Conservation (phyloP, 2,888 invertebrate genomes). For the Pollenia labialis region DNA sequence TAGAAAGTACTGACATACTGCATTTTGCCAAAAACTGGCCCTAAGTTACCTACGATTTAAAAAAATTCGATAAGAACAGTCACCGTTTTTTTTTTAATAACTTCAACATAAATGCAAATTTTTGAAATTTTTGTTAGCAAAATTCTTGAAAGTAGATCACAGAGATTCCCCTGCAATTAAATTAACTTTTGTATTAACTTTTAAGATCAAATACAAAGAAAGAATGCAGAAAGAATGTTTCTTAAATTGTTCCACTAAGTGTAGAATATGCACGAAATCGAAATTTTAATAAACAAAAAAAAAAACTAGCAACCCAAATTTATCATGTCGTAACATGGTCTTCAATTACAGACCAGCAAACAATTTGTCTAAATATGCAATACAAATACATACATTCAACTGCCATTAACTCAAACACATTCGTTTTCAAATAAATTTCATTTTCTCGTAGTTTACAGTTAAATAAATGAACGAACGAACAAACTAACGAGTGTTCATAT, state of each 20-base stretch:
- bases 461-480: conserved; percentile 39
- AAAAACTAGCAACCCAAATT: conserved; percentile 32
- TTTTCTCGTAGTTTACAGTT: conserved; percentile 31
- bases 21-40: too few relatives aligned
- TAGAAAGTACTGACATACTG: too few relatives aligned
- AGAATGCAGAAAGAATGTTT: too few relatives aligned
- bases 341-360: neutral
- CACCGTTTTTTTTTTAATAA: too few relatives aligned
- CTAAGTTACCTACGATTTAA: too few relatives aligned
- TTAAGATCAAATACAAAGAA: too few relatives aligned
- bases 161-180: too few relatives aligned
- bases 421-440: conserved; percentile 34
- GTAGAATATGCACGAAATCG: conserved; percentile 4
- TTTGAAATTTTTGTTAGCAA: too few relatives aligned
- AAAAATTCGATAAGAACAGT: too few relatives aligned
- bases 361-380: neutral
- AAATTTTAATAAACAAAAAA: neutral
- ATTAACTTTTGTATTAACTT: too few relatives aligned
- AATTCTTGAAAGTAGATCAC: too few relatives aligned
- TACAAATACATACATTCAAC: conserved; percentile 12
- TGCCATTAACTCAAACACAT: conserved; percentile 38
- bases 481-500: conserved; percentile 18
- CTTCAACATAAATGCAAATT: too few relatives aligned
- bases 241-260: conserved; percentile 14
- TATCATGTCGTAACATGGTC: conserved; percentile 14